phyloP scores from a whole-genome alignment of 2,888 invertebrate species.

The Brenthis ino region DNA sequence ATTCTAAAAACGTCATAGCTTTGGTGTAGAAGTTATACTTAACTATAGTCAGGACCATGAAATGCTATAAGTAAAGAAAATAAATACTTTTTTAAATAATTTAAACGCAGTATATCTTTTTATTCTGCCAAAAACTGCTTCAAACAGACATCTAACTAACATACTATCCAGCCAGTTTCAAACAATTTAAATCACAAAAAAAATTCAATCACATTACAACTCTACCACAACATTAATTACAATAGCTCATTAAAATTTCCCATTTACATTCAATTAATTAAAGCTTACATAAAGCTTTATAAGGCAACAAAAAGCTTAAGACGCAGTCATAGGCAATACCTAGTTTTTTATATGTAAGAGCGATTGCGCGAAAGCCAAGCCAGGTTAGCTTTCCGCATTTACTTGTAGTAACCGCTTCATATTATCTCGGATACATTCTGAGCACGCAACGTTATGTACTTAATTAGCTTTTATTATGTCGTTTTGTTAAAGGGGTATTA shows the following conservation, averaged over 20 bases:
- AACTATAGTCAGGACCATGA: no score
- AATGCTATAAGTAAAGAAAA: no score
- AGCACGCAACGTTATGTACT: conserved; percentile 33
- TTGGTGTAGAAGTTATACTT: no score
- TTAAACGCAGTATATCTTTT: no score
- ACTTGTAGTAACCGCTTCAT: conserved; percentile 26
- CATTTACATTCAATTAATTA: conserved; percentile 16
- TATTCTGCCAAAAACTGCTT: no score
- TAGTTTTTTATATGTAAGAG: conserved; percentile 12
- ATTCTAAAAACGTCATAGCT: no score
- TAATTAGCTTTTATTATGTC: conserved; percentile 34
- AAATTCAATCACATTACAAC: neutral
- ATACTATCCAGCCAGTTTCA: no score
- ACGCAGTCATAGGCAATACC: neutral
- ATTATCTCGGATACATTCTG: conserved; percentile 29
- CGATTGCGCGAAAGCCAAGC: conserved; percentile 24
- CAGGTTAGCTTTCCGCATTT: conserved; percentile 33
- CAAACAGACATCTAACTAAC: no score
- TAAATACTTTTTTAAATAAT: no score
- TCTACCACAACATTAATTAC: neutral
- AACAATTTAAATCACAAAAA: no score
- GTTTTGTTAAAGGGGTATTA: conserved; percentile 11
- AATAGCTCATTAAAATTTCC: no score
- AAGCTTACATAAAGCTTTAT: conserved; percentile 12
- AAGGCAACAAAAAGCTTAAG: conserved; percentile 3